Base-by-base conservation (phyloP, 2,888 invertebrate species). In the Torymus texanus region DNA sequence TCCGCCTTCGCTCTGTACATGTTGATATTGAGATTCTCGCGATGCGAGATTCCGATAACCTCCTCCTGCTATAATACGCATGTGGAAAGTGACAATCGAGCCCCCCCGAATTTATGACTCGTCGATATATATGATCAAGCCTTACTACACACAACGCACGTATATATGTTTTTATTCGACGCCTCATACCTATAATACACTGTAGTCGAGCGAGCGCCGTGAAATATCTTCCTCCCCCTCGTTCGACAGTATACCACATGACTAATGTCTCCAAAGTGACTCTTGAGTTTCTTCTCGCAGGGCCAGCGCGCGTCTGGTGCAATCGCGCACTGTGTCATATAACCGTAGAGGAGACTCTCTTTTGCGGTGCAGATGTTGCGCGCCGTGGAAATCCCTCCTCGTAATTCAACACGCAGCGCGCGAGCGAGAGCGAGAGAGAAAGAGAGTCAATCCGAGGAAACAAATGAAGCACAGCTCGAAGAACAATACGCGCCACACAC, bases 221-320 rank as follows among this genome's bases (percentile, higher is more conserved):
- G 63, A 72, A 72, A 58, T 72, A 56, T 59, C 53, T 66, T 50
- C 56, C 51, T 50, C 55, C 59, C 70, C 65, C 13, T 13, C 55
- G 51, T 55, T 55, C 73, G 13, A n/a, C 16, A 41, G 59, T 53
- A 29, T 53, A 29, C 67, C 65, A 63, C 18, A 61, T 76, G 75
- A 76, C 75, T 79, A 76, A 79, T 76, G 78, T 68, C 59, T 68
- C 61, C 73, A 63, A 75, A 76, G 78, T 78, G 78, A 78, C 81
- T 81, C 75, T 75, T 14, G 61, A 66, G 12, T 71, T 74, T 78
- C 76, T 21, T 21, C 21, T 72, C 63, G 61, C 41, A 3, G 13
- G 13, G 8, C 50, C 41, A 13, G 21, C 58, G n/a, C 4, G 29
- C 66, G 29, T 14, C 58, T 72, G 66, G 29, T 72, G 66, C 77